These are phyloP conservation scores for Pentamera pediparva DNA, from an alignment of 53 echinoderm and acorn worm species.

Conservation along the genomic window DNA sequence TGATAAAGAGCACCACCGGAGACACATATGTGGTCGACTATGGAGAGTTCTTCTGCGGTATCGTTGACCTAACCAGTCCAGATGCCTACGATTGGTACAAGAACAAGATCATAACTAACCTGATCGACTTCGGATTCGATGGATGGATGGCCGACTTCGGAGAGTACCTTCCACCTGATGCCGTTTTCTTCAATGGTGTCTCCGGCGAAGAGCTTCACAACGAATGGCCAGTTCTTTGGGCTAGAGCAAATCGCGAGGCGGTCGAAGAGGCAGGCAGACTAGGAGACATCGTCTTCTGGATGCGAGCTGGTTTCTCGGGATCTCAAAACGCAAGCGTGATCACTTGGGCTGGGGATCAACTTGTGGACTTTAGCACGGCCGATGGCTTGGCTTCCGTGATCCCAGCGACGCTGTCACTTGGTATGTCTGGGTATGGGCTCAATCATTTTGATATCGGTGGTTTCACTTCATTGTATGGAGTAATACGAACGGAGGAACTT, in stretches of 20 bases:
- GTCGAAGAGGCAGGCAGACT: conserved; percentile 74
- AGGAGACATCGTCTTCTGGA: conserved; percentile 84
- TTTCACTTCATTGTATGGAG: conserved; percentile 86
- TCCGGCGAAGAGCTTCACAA: conserved; percentile 73
- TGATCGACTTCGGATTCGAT: conserved; percentile 82
- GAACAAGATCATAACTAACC: conserved; percentile 64
- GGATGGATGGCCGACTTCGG: conserved; percentile 99
- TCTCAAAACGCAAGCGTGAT: conserved; percentile 69
- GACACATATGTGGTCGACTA: conserved; percentile 76
- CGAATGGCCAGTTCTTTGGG: conserved; percentile 91
- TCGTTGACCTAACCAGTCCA: conserved; percentile 85
- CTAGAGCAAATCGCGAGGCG: conserved; percentile 71
- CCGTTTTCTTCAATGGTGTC: conserved; percentile 64
- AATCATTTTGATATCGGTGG: conserved; percentile 93
- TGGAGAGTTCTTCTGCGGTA: conserved; percentile 93
- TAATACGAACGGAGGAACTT: conserved; percentile 81
- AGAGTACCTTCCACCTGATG: conserved; percentile 91
- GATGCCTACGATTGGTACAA: conserved; percentile 82
- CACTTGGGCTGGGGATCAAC: conserved; percentile 98
- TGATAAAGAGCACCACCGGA: conserved; percentile 62
- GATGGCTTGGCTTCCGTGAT: conserved; percentile 93
- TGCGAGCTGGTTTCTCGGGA: conserved; percentile 87
- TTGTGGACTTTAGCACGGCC: conserved; percentile 82
- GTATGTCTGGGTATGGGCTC: conserved; percentile 75
- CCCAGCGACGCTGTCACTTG: conserved; percentile 77